phyloP scores from a whole-genome alignment of 2,113 vertebrate genomes.

The Oreotrochilus melanogaster region DNA sequence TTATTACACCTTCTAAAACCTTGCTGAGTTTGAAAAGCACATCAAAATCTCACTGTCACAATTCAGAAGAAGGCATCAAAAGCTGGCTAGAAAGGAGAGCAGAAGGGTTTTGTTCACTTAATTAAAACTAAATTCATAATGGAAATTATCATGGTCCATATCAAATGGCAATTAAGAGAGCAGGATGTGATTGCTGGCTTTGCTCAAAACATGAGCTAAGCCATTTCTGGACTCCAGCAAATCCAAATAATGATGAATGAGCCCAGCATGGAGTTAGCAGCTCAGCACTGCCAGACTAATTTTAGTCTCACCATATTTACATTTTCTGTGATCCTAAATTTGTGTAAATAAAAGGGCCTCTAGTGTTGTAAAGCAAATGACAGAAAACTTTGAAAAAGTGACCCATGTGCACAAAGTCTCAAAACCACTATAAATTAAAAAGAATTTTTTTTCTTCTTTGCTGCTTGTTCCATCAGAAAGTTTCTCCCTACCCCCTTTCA shows the following conservation, averaged over 20 bases:
- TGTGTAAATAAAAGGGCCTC: neutral
- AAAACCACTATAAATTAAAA: neutral
- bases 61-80: neutral
- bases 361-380: neutral
- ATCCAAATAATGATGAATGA: constrained; percentile 30
- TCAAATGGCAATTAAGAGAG: constrained; percentile 58
- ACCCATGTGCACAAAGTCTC: neutral
- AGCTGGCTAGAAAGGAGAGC: neutral
- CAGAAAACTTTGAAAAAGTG: neutral
- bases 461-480: too few relatives aligned
- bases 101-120: constrained; percentile 45
- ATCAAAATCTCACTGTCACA: neutral
- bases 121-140: constrained; percentile 57
- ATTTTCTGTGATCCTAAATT: neutral
- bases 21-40: neutral
- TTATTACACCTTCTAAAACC: neutral
- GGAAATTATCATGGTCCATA: constrained; percentile 17
- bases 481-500: too few relatives aligned
- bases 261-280: neutral
- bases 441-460: neutral
- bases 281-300: neutral
- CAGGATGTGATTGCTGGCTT: constrained; percentile 41
- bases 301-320: constrained; percentile 11
- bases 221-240: constrained; percentile 26
- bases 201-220: constrained; percentile 33